Percentiles rank a stretch among this genome's conserved stretches.
These are phyloP conservation scores for Rhinopithecus roxellana DNA, from an alignment of 2,113 vertebrate genomes.

Conservation along the genomic window DNA sequence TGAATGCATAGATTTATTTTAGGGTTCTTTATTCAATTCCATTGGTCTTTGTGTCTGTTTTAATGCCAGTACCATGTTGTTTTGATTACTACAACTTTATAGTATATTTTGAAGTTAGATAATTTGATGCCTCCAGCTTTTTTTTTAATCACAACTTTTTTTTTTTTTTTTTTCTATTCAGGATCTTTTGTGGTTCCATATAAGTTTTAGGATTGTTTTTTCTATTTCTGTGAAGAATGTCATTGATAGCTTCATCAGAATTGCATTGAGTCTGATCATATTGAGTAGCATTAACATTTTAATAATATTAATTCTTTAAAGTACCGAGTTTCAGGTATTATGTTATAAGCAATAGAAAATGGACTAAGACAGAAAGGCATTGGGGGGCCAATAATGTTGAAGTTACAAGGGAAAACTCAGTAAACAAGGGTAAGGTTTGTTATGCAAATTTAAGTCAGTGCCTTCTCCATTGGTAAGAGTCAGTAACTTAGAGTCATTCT, in stretches of 20 bases:
- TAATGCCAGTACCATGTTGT: background rate
- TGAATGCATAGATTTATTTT: background rate
- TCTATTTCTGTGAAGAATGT: background rate
- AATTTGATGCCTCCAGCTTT: background rate
- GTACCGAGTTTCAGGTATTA: background rate
- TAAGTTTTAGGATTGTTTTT: background rate
- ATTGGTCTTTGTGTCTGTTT: background rate
- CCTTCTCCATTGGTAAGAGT: background rate
- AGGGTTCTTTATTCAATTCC: background rate
- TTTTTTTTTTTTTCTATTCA: background rate
- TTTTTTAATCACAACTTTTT: background rate
- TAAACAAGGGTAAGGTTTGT: background rate
- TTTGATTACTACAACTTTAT: background rate
- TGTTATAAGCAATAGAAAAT: background rate
- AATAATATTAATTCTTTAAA: background rate
- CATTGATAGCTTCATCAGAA: background rate
- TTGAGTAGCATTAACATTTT: background rate
- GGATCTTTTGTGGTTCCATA: background rate
- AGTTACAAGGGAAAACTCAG: background rate
- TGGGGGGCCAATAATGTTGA: background rate
- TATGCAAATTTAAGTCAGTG: background rate
- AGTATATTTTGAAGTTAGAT: background rate
- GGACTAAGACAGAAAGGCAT: background rate
- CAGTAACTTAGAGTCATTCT: background rate
- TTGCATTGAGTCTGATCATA: background rate